A percentile compares a stretch with the other conserved stretches of the same genome.
Conservation (phyloP, 2,797 vertebrate genomes). For the Astyanax mexicanus region DNA sequence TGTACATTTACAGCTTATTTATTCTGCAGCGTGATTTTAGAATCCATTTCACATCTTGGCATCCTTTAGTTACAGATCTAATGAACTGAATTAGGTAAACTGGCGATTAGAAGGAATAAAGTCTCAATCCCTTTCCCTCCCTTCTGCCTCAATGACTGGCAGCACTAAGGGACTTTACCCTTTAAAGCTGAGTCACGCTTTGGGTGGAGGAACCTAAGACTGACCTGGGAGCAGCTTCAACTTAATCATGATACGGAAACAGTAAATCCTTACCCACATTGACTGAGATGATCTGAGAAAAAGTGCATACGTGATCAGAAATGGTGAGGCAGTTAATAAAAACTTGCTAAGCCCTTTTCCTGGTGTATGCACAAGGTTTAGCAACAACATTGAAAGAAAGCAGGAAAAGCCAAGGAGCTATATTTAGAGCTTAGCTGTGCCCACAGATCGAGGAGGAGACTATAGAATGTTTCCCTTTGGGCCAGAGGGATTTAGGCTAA, state of each 20-base stretch:
- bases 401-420: constrained; percentile 52
- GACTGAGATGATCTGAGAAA: background rate
- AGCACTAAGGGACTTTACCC: constrained; percentile 9
- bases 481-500: constrained; percentile 26
- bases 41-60: constrained; percentile 39
- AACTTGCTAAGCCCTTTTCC: background rate
- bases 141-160: constrained; percentile 21
- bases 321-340: background rate
- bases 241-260: background rate
- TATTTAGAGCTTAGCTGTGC: constrained; percentile 63
- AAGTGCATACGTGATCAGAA: background rate
- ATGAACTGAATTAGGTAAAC: constrained; percentile 73
- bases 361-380: background rate
- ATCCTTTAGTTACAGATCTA: constrained; percentile 58
- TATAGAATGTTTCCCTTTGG: constrained; percentile 41
- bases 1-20: too few relatives aligned
- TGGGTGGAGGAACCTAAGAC: background rate
- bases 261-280: too few relatives aligned
- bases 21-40: too few relatives aligned
- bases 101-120: constrained; percentile 67
- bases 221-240: background rate
- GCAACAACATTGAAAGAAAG: constrained; percentile 35
- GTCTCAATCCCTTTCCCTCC: constrained; percentile 63
- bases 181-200: constrained; percentile 34
- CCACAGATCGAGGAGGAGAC: constrained; percentile 48